Base-by-base conservation (phyloP, 2,113 vertebrate species). In the Mastomys natalensis region DNA sequence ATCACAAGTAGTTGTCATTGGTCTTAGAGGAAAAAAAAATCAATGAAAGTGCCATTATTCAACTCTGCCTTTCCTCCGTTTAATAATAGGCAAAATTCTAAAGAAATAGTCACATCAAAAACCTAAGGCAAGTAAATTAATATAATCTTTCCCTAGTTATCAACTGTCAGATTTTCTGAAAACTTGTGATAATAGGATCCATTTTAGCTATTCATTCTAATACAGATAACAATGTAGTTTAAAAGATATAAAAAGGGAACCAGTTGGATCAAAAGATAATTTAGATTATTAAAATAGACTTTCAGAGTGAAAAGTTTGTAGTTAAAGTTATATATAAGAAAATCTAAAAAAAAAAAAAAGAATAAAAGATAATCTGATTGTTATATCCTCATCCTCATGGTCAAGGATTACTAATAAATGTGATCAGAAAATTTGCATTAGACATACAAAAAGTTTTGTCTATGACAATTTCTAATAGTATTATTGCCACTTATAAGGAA, bases 81-180 rank as follows among this genome's bases (percentile, higher is more conserved):
- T 95, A 98, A 86, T 97, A 95, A 97, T 53, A 87, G 77, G 15
- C 78, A 98, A 97, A 98, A 97, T 53, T 55, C 43, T 97, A 96
- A 97, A 95, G 95, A 96, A 98, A 97, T 78, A 97, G 74, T 95
- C 97, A 95, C 91, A 94, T 96, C 89, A 97, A 98, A 98, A 97
- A 94, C 84, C 5, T 45, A 90, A 90, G 73, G 89, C 86, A 98
- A 98, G 91, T 96, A 98, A 92, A 97, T 97, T 96, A 96, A 98
- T 98, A 92, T 97, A 98, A 97, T 98, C 91, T 97, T 90, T 94
- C 66, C 95, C 80, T 93, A 96, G 82, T 97, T 98, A 86, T 92
- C 97, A 94, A 84, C 92, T 98, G 95, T 74, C 78, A 89, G 58
- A 97, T 76, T 95, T 97, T 85, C 95, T 98, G 94, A 97, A 98